phyloP scores from a whole-genome alignment of 2,113 vertebrate genomes.

The Bos indicus region DNA sequence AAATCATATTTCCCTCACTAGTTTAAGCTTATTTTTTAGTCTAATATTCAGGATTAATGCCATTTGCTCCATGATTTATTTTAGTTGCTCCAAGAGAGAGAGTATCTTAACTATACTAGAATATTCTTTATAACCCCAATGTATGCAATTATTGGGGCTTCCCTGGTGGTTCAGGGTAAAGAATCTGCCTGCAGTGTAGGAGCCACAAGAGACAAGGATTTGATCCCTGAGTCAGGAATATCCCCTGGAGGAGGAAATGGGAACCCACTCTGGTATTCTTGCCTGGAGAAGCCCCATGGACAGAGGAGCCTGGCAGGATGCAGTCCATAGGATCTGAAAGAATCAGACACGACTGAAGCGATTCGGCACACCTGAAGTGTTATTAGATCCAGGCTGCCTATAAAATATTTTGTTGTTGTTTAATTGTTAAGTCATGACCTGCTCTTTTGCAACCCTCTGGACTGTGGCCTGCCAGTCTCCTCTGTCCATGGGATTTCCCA shows the following conservation, averaged over 20 bases:
- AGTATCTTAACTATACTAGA: not conserved
- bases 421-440: not conserved
- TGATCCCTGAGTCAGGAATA: not conserved
- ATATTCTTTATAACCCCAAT: not conserved
- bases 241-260: not conserved
- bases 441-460: not conserved
- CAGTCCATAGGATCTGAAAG: not conserved
- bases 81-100: not conserved
- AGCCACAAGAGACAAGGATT: not conserved
- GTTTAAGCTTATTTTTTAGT: conserved; percentile 19
- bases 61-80: not conserved
- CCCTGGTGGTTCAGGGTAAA: not conserved
- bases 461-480: not conserved
- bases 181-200: not conserved
- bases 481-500: not conserved
- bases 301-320: not conserved
- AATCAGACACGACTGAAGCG: not conserved
- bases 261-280: not conserved
- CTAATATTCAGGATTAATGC: not conserved
- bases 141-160: not conserved
- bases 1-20: not conserved
- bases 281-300: not conserved
- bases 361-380: not conserved
- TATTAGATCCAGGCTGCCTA: not conserved
- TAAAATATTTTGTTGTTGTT: not conserved